Evolutionary conservation across 2,113 vertebrate genomes (phyloP), one percentile per base, ranked within the genome.

Genomic region (Dicaeum eximium): DNA sequence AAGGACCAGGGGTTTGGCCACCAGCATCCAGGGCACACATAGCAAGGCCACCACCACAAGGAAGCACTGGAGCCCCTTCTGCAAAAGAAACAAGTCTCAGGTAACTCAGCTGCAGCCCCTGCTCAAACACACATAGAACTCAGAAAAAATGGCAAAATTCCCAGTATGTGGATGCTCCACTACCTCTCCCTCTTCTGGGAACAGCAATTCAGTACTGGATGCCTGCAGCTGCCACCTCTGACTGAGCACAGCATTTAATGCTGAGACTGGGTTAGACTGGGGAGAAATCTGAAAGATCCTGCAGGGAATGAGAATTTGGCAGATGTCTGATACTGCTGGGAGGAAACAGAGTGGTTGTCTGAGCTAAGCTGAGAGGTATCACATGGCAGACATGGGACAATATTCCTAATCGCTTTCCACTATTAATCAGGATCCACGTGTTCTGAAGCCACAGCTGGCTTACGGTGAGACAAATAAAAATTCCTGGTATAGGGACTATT

Each of bases 1-100:
- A 90, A 99, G 97, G 84, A 99, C 94, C 79, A 99, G 84, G 15
- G 99, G 99, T 97, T 99, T 99, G 75, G 99, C 98, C 33, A 99
- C 96, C 69, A 99, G 98, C 99, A 99, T 99, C 97, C 98, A 99
- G 0, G 99, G 99, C 70, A 99, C 98, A 50, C 99, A 99, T 5
- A 99, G 97, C 56, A 99, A 80, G 0, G 99, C 99, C 2, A 99
- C 97, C 33, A 99, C 88, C 73, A 99, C 99, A 6, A 99, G 97
- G 96, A 99, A 97, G 67, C 97, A 98, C 95, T 99, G 99, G 42
- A 99, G 79, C 25, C 95, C 99, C 94, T 98, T 94, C 99, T 99
- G 97, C 58, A 90, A 88, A 91, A 92, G 73, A 83, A 93, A 94
- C n/a, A 72, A 69, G n/a, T 35, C 45, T 92, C 50, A 73, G 80